These are phyloP conservation scores for Pteria penguin DNA, from an alignment of 2,888 invertebrate species.

Conservation along the genomic window DNA sequence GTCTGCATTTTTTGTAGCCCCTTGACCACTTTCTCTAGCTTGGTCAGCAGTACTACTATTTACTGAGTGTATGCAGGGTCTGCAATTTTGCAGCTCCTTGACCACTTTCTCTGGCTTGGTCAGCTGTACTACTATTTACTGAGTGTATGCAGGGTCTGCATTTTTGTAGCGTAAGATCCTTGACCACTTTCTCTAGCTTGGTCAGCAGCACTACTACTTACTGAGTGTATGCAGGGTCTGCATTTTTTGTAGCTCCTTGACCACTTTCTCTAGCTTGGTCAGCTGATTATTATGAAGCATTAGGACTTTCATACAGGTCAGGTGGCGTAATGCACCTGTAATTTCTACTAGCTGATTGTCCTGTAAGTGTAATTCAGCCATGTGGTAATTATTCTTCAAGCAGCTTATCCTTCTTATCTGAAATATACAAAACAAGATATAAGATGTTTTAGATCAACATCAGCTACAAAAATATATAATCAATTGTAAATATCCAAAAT, in stretches of 20 bases:
- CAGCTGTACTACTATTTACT: conserved; percentile 77
- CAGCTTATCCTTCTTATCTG: conserved; percentile 70
- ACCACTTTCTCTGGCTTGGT: conserved; percentile 71
- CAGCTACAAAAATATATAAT: too few relatives aligned
- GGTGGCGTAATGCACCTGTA: conserved; percentile 67
- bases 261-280: conserved; percentile 70
- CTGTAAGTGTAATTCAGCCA: conserved; percentile 74
- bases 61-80: conserved; percentile 71
- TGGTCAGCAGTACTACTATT: conserved; percentile 73
- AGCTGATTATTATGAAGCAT: conserved; percentile 77
- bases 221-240: conserved; percentile 71
- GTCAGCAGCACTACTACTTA: conserved; percentile 74
- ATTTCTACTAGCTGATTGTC: conserved; percentile 73
- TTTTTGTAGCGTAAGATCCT: conserved; percentile 73
- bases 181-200: conserved; percentile 69
- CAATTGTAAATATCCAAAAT: too few relatives aligned
- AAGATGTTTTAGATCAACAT: too few relatives aligned
- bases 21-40: conserved; percentile 66
- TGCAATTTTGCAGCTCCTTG: conserved; percentile 75
- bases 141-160: conserved; percentile 71
- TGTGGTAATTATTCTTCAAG: conserved; percentile 65
- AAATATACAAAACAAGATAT: too few relatives aligned
- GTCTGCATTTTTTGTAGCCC: conserved; percentile 74
- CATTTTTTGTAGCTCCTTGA: conserved; percentile 74
- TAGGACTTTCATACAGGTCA: conserved; percentile 70